phyloP scores from a whole-genome alignment of 92 coral and sea anemone genomes.

The Actinernus sp. region DNA sequence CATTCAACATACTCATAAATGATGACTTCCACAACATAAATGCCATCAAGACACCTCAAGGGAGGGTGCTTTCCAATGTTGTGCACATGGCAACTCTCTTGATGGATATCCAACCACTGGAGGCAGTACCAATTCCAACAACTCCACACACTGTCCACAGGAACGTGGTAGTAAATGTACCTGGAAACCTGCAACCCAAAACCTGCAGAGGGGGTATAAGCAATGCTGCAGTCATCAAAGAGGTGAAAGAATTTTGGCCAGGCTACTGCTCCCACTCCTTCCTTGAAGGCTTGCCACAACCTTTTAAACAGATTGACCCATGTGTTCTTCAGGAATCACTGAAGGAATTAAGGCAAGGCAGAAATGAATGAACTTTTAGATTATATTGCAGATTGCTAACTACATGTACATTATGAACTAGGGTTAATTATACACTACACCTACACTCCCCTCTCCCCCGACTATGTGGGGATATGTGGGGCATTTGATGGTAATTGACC shows the following conservation, averaged over 20 bases:
- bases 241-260: constrained; percentile 44
- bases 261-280: constrained; percentile 30
- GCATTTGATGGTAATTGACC: too few species aligned
- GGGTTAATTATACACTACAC: too few species aligned
- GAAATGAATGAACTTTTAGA: too few species aligned
- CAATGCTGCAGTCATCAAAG: constrained; percentile 19
- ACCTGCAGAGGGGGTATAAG: constrained; percentile 56
- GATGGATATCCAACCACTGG: constrained; percentile 12
- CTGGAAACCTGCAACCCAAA: constrained; percentile 25
- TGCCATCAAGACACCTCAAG: constrained; percentile 50
- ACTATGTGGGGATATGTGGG: too few species aligned
- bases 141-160: too few species aligned
- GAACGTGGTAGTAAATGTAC: constrained; percentile 28
- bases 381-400: too few species aligned
- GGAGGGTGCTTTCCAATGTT: constrained; percentile 48
- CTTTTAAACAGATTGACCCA: constrained; percentile 40
- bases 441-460: too few species aligned
- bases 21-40: constrained; percentile 73
- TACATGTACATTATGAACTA: too few species aligned
- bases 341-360: constrained; percentile 65
- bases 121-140: constrained; percentile 32
- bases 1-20: constrained; percentile 51
- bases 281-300: constrained; percentile 42
- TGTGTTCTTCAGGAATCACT: constrained; percentile 33
- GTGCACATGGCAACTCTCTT: constrained; percentile 67